These are phyloP conservation scores for Zelleria hepariella DNA, from an alignment of 2,888 invertebrate genomes.

Conservation along the genomic window DNA sequence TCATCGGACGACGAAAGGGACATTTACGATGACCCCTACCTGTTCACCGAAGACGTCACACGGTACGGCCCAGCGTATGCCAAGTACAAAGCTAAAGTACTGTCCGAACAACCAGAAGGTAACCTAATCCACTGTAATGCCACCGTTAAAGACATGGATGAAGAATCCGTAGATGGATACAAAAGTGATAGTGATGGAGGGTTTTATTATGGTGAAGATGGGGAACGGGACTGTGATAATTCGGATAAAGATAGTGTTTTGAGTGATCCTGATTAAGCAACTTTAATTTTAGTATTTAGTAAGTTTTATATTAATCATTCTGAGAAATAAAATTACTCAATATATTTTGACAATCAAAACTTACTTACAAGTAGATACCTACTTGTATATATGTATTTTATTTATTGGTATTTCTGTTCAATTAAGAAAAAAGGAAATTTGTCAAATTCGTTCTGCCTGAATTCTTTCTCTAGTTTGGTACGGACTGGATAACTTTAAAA, in stretches of 20 bases:
- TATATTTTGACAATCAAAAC: not conserved
- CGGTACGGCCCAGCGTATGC: constrained; percentile 77
- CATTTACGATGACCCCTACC: constrained; percentile 45
- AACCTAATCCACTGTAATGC: constrained; percentile 31
- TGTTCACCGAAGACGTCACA: constrained; percentile 65
- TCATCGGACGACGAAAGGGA: constrained; percentile 64
- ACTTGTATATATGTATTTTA: no score
- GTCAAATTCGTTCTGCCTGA: no score
- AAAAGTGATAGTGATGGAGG: constrained; percentile 57
- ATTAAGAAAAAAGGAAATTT: no score
- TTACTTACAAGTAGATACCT: not conserved
- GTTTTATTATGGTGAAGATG: constrained; percentile 60
- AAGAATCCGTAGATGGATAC: constrained; percentile 14
- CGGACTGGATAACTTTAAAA: no score
- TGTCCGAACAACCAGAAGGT: constrained; percentile 31
- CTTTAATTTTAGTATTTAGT: no score
- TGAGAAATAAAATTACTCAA: not conserved
- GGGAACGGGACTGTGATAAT: constrained; percentile 60
- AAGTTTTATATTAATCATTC: no score
- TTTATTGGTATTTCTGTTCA: no score
- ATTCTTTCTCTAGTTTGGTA: not conserved
- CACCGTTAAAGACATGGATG: not conserved
- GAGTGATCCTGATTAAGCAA: constrained; percentile 30
- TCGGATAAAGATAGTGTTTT: constrained; percentile 24
- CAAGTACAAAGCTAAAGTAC: constrained; percentile 73